These are phyloP conservation scores for Lontra canadensis DNA, from an alignment of 2,113 vertebrate genomes.

Conservation along the genomic window DNA sequence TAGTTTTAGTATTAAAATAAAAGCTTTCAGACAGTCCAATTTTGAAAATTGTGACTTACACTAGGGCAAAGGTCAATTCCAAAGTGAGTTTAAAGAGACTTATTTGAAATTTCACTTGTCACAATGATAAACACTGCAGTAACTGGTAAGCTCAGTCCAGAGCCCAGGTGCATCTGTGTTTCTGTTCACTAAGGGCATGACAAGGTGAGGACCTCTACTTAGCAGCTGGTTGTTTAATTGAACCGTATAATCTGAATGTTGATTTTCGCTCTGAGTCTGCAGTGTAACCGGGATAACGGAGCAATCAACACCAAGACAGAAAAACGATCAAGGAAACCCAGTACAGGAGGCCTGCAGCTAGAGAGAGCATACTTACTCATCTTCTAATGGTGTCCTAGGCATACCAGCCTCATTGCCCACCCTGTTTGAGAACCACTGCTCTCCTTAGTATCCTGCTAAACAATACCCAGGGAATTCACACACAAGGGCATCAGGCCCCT, in stretches of 20 bases:
- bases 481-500: neutral
- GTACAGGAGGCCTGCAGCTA: neutral
- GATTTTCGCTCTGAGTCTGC: neutral
- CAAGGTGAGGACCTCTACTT: neutral
- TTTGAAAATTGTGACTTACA: conserved; percentile 43
- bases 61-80: neutral
- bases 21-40: neutral
- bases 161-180: neutral
- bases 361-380: neutral
- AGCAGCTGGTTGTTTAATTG: neutral
- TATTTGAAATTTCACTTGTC: neutral
- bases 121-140: neutral
- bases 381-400: neutral
- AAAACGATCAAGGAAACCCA: neutral
- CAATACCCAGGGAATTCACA: neutral
- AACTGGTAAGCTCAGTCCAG: neutral
- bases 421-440: neutral
- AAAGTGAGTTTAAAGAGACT: conserved; percentile 15
- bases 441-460: neutral
- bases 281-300: neutral
- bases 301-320: neutral
- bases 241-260: neutral
- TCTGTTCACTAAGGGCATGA: neutral
- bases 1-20: conserved; percentile 2
- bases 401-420: no score